Conservation (phyloP, 2,113 vertebrate species). For the Pachycephala philippinensis region DNA sequence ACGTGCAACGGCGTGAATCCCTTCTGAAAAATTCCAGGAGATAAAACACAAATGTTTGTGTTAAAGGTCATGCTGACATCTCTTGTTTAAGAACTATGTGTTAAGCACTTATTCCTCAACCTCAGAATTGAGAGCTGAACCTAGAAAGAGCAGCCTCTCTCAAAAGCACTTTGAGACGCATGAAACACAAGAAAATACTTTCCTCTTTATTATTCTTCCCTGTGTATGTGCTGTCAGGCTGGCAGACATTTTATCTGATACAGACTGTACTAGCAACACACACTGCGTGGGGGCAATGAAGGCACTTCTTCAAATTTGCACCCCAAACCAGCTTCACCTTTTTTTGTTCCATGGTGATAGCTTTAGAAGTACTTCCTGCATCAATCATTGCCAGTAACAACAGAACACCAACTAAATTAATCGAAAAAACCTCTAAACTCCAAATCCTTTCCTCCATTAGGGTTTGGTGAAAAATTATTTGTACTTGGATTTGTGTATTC, state of each 20-base stretch:
- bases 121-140: fast-evolving
- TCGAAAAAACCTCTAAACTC: not conserved
- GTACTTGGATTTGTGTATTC: not conserved
- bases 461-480: not conserved
- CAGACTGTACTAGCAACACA: not conserved
- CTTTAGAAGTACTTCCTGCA: not conserved
- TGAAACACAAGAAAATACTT: not conserved
- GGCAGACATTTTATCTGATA: not conserved
- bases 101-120: not conserved
- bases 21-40: slow-evolving; percentile 77
- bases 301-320: not conserved
- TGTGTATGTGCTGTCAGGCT: not conserved
- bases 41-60: not conserved
- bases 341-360: not conserved
- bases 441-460: not conserved
- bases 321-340: not conserved
- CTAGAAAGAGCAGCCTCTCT: not conserved
- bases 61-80: not conserved
- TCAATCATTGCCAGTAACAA: not conserved
- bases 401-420: not conserved
- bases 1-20: slow-evolving; percentile 96
- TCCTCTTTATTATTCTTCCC: not conserved
- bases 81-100: not conserved
- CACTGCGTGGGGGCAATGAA: not conserved
- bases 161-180: not conserved